Evolutionary conservation across 2,113 vertebrate genomes (phyloP), one percentile per base, ranked within the genome.

Genomic region (Galbula dea): DNA sequence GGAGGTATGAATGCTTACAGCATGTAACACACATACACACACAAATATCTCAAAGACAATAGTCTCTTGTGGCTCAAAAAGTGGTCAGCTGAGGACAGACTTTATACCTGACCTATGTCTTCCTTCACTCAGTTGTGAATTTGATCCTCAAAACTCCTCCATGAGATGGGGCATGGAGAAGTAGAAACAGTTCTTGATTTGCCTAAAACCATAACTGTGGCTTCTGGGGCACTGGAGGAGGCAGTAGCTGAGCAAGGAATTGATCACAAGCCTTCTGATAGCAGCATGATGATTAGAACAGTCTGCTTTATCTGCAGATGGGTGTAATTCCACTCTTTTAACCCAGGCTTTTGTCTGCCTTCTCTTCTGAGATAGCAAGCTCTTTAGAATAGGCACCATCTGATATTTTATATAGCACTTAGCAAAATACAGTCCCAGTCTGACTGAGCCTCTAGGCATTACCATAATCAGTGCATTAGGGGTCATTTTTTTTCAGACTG

Each of bases 381-480:
- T 74, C 30, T 67, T 88, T 91, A 77, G 78, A 92, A 85, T 51
- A 81, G 84, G 43, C 7, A 45, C 63, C 75, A 93, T 91, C 84
- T 94, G 91, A 87, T 96, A 95, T 87, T 92, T 91, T 71, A 62
- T 74, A 45, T n/a, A 93, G 93, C 85, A 96, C 89, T 94, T 95
- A 91, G 93, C 72, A 91, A 95, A 96, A 88, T 83, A 71, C 20
- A 92, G 82, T 57, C 84, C 82, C 59, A 48, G 10, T 89, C 78
- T 90, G 18, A 24, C 52, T 48, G 67, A 87, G 72, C 82, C 84
- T 91, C 89, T 55, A 83, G 78, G 75, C 87, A 91, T 95, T 96
- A 94, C 89, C 89, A 94, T 95, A 95, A 96, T 94, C 84, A 95
- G 84, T 77, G 65, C 93, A 94, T 94, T 94, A 95, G 85, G 84